Conservation (phyloP, 2,113 vertebrate genomes). For the Neodon shergylaensis region DNA sequence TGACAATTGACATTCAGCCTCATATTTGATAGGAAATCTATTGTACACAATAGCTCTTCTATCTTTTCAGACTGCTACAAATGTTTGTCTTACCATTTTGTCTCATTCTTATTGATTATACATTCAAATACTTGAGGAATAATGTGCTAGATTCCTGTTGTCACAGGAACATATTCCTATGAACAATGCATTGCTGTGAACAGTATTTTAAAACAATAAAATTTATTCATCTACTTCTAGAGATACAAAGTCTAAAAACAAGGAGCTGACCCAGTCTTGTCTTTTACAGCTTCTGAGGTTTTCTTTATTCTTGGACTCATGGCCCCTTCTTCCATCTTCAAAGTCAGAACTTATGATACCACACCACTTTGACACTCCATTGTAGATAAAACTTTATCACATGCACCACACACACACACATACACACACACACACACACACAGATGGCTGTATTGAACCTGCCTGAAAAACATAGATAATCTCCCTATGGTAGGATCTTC, state of each 20-base stretch:
- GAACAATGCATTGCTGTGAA: not conserved
- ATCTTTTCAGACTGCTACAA: not conserved
- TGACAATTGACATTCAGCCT: not conserved
- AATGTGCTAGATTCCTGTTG: not conserved
- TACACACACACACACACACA: not conserved
- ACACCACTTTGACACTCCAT: too few relatives aligned
- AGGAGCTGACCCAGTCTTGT: not conserved
- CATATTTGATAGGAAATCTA: not conserved
- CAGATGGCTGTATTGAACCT: not conserved
- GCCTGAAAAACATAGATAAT: not conserved
- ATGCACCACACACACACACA: not conserved
- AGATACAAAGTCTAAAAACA: not conserved
- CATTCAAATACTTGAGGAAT: not conserved
- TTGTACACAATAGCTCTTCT: not conserved
- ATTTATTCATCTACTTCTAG: not conserved
- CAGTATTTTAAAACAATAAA: not conserved
- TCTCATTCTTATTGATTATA: not conserved
- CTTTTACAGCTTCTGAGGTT: not conserved
- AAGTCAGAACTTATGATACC: not conserved
- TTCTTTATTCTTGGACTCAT: not conserved
- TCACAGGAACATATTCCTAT: not conserved
- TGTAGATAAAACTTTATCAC: too few relatives aligned
- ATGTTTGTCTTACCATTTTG: not conserved
- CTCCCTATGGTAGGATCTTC: not conserved
- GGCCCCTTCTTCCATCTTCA: not conserved